Base-by-base conservation (phyloP, 2,113 vertebrate species). In the Phrynosoma platyrhinos region DNA sequence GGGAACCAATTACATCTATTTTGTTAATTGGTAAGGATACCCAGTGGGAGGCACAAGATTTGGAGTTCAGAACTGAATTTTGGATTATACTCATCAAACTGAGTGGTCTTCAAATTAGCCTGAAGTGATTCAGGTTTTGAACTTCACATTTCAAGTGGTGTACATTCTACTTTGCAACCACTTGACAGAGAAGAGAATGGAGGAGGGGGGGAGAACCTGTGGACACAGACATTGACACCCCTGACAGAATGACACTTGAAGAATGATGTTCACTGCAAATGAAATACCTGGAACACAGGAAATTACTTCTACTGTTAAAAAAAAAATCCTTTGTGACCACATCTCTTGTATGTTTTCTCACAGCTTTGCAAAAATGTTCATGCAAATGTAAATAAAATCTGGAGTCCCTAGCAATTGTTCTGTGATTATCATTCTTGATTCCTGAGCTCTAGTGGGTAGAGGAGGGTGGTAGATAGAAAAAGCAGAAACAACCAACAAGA, bases 251-350 rank as follows among this genome's bases (percentile, higher is more conserved):
- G 93, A 94, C 91, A 94, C 83, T 75, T 95, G 94, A 95, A 95
- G 94, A 94, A 62, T 16, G 58, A 62, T 14, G 58, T 16, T 95
- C 94, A 94, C 74, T 91, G 91, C 91, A 94, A 95, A 90, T 89
- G 95, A 96, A 96, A 96, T 97, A 96, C 96, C 96, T 97, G 96
- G 94, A 95, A 96, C 88, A 96, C 94, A 97, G 96, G 96, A 96
- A 97, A 95, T 94, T 92, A 88, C 91, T 95, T 95, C 91, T 81
- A 68, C 83, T 53, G 92, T 93, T 96, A 94, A 95, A 94, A 95
- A 96, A 36, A 92, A 94, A 96, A 94, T 91, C 91, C 87, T 95
- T 92, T 95, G 94, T 95, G 95, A 95, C 92, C 93, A 94, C 92
- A 95, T 92, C 91, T 87, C 89, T 92, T 93, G 92, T 90, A 94